Base-by-base conservation (phyloP, 2,797 vertebrate genomes). In the Dermochelys coriacea region DNA sequence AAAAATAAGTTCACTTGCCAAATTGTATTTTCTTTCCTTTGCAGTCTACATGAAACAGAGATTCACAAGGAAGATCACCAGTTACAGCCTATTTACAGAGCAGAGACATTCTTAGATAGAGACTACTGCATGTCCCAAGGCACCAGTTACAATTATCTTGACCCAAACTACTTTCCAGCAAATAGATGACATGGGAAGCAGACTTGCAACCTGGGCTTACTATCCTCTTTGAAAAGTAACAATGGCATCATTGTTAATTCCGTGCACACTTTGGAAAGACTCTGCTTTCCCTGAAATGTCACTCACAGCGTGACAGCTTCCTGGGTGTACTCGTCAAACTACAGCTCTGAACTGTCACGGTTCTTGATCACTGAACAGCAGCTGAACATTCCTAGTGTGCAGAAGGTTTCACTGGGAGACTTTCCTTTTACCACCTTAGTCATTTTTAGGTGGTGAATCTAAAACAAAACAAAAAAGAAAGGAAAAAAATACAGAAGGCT, bases 151-250 rank as follows among this genome's bases (percentile, higher is more conserved):
- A 99, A 99, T 98, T 99, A 99, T 97, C 98, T 99, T 99, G 99
- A 99, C 98, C 99, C 99, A 92, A 99, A 99, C 98, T 99, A 99
- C 99, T 99, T 99, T 98, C 99, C 99, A 92, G 99, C 99, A 95
- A 99, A 99, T 98, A 99, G 99, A 99, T 99, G 99, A 99, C 99
- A 98, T 99, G 99, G 99, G 98, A 98, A 98, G 97, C 96, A 98
- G 96, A 96, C 89, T 74, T 95, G 91, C 96, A 94, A 96, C 90
- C 87, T 95, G 95, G 90, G 97, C 96, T 97, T 95, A 95, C 93
- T 97, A 91, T 98, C 96, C 96, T 98, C 93, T 97, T 97, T 98
- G 98, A 98, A 98, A 98, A 98, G 98, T 98, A 98, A 98, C 98
- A 98, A 98, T 98, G 98, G 99, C 98, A 98, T 98, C 98, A 98